A percentile compares a stretch with the other conserved stretches of the same genome.
Evolutionary conservation across 2,113 vertebrate genomes (phyloP).

Genomic region (Desmodus rotundus): DNA sequence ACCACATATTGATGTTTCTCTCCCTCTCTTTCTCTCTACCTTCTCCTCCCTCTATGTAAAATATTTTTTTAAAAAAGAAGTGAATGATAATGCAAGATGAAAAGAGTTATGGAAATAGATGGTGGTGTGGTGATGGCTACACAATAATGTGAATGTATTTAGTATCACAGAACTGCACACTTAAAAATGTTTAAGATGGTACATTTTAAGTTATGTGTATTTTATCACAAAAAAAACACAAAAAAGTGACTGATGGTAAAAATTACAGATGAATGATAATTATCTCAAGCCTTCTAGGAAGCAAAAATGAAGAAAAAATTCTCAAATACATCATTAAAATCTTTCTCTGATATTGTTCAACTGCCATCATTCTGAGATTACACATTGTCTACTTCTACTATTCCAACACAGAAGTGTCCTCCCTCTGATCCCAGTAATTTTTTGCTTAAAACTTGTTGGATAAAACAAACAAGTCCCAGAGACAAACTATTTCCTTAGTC

Average conservation of each 20-base stretch:
- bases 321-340: not conserved
- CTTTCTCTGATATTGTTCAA: not conserved
- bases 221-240: not conserved
- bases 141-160: not conserved
- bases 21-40: no score
- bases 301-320: not conserved
- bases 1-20: no score
- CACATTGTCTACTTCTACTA: not conserved
- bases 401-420: not conserved
- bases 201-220: not conserved
- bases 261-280: slow-evolving; percentile 1
- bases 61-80: no score
- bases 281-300: not conserved
- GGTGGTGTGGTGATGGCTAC: no score
- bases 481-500: not conserved
- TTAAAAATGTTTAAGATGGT: not conserved
- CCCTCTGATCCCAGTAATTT: not conserved
- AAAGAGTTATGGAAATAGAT: not conserved
- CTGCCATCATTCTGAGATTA: not conserved
- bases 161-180: not conserved
- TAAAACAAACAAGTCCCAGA: not conserved
- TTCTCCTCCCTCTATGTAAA: no score
- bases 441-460: not conserved
- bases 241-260: not conserved
- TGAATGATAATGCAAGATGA: not conserved